Evolutionary conservation across 2,113 vertebrate species (phyloP).

Genomic region (Leptobrachium ailaonicum): DNA sequence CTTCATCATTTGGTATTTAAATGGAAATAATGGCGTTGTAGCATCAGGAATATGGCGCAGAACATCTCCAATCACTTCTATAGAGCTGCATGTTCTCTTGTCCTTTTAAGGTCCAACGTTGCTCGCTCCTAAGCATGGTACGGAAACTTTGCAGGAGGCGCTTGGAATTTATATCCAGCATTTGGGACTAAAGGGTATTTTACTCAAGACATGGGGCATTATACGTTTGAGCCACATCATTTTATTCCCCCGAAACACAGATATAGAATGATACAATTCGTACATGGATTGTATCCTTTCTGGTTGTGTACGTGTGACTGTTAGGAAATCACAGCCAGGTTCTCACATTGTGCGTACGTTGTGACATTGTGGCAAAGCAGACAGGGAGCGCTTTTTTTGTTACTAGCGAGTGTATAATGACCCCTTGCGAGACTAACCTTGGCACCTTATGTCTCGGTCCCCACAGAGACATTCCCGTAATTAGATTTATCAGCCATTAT

Average conservation of each 20-base stretch:
- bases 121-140: too few species aligned
- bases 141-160: too few species aligned
- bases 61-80: too few species aligned
- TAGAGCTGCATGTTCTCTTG: too few species aligned
- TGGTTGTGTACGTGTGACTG: not conserved
- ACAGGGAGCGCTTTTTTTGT: slow-evolving; percentile 20
- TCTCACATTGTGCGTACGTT: not conserved
- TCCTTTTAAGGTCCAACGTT: too few species aligned
- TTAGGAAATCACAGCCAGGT: not conserved
- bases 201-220: too few species aligned
- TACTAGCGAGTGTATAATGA: slow-evolving; percentile 40
- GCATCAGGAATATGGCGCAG: not conserved
- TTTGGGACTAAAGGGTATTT: too few species aligned
- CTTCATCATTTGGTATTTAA: not conserved
- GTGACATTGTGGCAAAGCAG: slow-evolving; percentile 22
- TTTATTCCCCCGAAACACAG: too few species aligned
- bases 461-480: slow-evolving; percentile 49
- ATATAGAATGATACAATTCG: too few species aligned
- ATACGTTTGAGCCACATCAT: too few species aligned
- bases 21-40: not conserved
- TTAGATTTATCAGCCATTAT: slow-evolving; percentile 49
- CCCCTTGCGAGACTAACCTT: slow-evolving; percentile 42
- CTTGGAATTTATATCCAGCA: too few species aligned
- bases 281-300: too few species aligned
- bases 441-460: slow-evolving; percentile 48